A percentile compares a stretch with the other conserved stretches of the same genome.
Conservation (phyloP, 2,797 vertebrate species). For the Lagodon rhomboides region DNA sequence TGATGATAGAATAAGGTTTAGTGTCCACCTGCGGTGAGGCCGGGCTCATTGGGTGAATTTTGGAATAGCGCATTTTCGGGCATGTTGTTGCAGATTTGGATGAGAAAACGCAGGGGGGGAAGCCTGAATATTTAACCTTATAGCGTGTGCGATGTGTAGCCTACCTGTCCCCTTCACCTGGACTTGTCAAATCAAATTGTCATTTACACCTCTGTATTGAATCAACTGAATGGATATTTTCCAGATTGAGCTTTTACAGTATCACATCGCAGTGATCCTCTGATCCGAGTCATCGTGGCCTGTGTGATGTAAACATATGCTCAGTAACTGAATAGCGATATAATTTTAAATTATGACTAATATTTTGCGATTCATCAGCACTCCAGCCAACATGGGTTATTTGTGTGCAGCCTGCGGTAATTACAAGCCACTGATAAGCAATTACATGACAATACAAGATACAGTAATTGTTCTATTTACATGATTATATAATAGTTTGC, state of each 20-base stretch:
- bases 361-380: conserved; percentile 29
- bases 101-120: conserved; percentile 56
- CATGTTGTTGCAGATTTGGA: conserved; percentile 69
- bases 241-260: conserved; percentile 17
- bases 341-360: conserved; percentile 34
- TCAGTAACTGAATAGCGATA: conserved; percentile 26
- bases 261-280: conserved; percentile 26
- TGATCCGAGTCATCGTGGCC: conserved; percentile 60
- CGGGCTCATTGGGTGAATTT: conserved; percentile 30
- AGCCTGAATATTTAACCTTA: conserved; percentile 50
- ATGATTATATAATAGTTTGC: conserved; percentile 17
- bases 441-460: conserved; percentile 10
- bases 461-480: conserved; percentile 8
- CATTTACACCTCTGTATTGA: neutral
- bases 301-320: conserved; percentile 71
- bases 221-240: neutral
- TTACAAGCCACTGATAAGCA: conserved; percentile 10
- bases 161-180: neutral
- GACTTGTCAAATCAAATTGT: neutral
- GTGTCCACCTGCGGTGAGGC: conserved; percentile 20
- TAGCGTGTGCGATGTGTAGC: conserved; percentile 4
- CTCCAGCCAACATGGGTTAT: neutral
- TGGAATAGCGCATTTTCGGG: conserved; percentile 73
- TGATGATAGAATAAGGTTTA: neutral
- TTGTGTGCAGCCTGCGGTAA: conserved; percentile 8